phyloP scores from a whole-genome alignment of 2,888 invertebrate species.

The Theretra japonica region DNA sequence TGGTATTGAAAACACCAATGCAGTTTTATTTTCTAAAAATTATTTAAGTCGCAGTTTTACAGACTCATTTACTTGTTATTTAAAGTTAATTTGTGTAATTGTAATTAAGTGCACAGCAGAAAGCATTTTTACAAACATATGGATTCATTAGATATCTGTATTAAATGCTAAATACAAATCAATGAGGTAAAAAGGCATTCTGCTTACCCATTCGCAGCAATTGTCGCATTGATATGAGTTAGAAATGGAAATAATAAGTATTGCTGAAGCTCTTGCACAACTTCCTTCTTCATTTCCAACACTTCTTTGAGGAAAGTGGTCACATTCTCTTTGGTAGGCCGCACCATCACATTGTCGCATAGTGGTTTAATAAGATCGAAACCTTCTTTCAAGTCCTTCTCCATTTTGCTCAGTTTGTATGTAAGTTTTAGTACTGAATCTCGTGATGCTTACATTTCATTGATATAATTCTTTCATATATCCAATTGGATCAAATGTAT shows the following conservation, averaged over 20 bases:
- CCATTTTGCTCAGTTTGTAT: slow-evolving; percentile 53
- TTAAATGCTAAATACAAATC: no score
- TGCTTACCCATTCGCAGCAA: slow-evolving; percentile 65
- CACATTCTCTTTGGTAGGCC: slow-evolving; percentile 71
- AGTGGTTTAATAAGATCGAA: slow-evolving; percentile 79
- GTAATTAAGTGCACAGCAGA: no score
- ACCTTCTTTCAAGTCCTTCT: slow-evolving; percentile 63
- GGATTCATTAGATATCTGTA: no score
- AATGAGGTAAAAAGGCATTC: no score
- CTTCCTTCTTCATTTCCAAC: slow-evolving; percentile 64
- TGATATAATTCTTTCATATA: background rate
- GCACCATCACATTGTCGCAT: slow-evolving; percentile 79
- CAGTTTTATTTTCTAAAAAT: no score
- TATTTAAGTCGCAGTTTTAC: no score
- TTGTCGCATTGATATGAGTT: slow-evolving; percentile 59
- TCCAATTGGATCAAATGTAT: no score
- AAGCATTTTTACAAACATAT: no score
- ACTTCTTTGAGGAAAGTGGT: slow-evolving; percentile 59
- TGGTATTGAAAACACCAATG: background rate
- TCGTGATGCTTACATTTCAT: background rate
- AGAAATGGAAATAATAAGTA: slow-evolving; percentile 83
- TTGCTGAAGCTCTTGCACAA: slow-evolving; percentile 80
- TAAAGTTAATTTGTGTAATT: no score
- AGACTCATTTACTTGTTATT: no score
- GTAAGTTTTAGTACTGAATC: background rate